phyloP scores from a whole-genome alignment of 1,140 invertebrate species.

The Aphelinus certus region DNA sequence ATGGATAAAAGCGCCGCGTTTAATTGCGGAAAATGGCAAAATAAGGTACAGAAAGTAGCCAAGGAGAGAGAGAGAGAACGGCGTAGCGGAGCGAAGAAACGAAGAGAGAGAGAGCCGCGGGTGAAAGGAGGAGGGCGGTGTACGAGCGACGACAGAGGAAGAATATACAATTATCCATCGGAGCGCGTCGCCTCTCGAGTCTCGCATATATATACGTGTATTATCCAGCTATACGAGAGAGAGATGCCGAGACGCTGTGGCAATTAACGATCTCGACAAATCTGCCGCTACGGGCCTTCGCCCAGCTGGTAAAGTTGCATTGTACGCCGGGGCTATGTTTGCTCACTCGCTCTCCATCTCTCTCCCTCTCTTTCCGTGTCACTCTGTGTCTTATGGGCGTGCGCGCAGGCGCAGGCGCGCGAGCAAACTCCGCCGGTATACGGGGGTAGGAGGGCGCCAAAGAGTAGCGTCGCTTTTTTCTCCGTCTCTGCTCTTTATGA shows the following conservation, averaged over 20 bases:
- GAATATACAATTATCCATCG: too few species aligned
- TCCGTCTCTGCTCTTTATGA: background rate
- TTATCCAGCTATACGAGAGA: too few species aligned
- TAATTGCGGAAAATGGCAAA: slow-evolving; percentile 3
- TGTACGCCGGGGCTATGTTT: background rate
- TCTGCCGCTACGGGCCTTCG: slow-evolving; percentile 3
- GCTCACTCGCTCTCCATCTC: background rate
- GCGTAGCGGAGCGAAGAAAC: background rate
- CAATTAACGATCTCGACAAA: slow-evolving; percentile 15
- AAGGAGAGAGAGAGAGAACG: background rate
- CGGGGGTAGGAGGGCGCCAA: background rate
- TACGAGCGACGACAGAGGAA: too few species aligned
- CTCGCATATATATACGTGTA: too few species aligned
- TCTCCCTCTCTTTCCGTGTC: background rate
- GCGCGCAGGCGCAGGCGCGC: too few species aligned
- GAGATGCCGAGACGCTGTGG: too few species aligned
- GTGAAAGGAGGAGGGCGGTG: background rate
- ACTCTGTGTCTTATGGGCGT: too few species aligned
- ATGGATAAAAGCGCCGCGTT: background rate
- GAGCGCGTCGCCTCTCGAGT: too few species aligned
- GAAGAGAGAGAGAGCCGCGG: background rate
- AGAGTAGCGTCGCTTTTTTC: background rate
- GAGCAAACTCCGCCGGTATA: too few species aligned
- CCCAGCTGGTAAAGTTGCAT: slow-evolving; percentile 2
- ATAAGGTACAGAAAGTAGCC: background rate